Evolutionary conservation across 2,888 invertebrate genomes (phyloP), one percentile per base, ranked within the genome.

Genomic region (Tortrix viridana): DNA sequence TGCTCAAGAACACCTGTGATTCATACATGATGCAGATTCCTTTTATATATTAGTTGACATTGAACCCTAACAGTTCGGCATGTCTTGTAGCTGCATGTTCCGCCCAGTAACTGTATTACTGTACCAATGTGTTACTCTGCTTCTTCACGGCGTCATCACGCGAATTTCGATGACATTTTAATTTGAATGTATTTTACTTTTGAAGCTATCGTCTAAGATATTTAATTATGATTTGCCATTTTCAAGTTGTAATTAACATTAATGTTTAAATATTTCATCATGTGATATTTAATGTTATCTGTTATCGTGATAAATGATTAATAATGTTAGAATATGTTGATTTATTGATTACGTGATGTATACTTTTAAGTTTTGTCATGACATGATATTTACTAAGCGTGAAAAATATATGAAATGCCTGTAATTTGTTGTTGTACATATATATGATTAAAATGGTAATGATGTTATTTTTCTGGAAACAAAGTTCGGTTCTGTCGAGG

Each of bases 271-370:
- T 81, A 84, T 86, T 86, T 88, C 83, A 83, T 86, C 76, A 89
- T 92, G 91, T 92, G 91, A 92, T 92, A 92, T 91, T 88, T 77
- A 84, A 89, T 89, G 89, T 91, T 91, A 90, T 91, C 80, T 89
- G 89, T 90, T 91, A 86, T 83, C 80, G 84, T 84, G 85, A 88
- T 88, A 83, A 81, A 85, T 82, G 75, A 81, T 76, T 75, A 83
- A 80, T 78, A 79, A 74, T 68, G 67, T 73, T 62, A 66, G 65
- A 65, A 66, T 60, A 59, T 69, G 68, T 68, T 68, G 66, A 61
- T 59, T 65, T 69, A 64, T 64, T 65, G 20, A 61, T 66, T 65
- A 63, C 57, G 64, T 60, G 59, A 68, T 66, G 55, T 65, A 54
- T 65, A 61, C 38, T 55, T 61, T 67, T 64, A 63, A 67, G 67